A percentile compares a stretch with the other conserved stretches of the same genome.
Conservation (phyloP, 2,113 vertebrate species). For the Indicator indicator region DNA sequence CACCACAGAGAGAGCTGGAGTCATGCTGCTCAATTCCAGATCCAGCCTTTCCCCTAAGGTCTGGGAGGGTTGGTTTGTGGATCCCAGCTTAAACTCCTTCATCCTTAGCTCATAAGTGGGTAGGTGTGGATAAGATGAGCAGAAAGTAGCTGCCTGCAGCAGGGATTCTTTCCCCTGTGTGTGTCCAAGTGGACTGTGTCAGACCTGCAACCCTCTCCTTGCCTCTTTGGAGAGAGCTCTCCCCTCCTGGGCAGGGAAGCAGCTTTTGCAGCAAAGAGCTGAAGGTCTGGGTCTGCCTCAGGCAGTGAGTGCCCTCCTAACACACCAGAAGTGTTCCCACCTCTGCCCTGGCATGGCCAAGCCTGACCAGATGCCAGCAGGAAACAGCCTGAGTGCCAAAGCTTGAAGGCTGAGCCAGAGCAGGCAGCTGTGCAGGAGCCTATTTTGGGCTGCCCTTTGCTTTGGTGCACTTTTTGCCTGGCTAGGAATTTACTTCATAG, state of each 20-base stretch:
- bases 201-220: not conserved
- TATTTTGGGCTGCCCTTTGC: not conserved
- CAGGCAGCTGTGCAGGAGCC: not conserved
- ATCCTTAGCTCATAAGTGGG: not conserved
- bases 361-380: not conserved
- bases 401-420: not conserved
- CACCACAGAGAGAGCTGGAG: not conserved
- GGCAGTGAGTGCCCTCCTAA: not conserved
- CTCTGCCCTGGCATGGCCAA: not conserved
- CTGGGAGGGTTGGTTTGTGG: not conserved
- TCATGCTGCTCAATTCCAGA: not conserved
- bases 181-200: not conserved
- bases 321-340: accelerated
- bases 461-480: not conserved
- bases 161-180: not conserved
- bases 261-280: not conserved
- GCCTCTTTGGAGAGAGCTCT: not conserved
- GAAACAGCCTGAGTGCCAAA: not conserved
- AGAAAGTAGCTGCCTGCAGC: not conserved
- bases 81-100: not conserved
- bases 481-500: not conserved
- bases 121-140: not conserved
- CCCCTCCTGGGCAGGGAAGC: not conserved
- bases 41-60: not conserved
- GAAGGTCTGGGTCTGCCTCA: not conserved